Evolutionary conservation across 1,140 invertebrate genomes (phyloP).

Genomic region (Pantala flavescens): DNA sequence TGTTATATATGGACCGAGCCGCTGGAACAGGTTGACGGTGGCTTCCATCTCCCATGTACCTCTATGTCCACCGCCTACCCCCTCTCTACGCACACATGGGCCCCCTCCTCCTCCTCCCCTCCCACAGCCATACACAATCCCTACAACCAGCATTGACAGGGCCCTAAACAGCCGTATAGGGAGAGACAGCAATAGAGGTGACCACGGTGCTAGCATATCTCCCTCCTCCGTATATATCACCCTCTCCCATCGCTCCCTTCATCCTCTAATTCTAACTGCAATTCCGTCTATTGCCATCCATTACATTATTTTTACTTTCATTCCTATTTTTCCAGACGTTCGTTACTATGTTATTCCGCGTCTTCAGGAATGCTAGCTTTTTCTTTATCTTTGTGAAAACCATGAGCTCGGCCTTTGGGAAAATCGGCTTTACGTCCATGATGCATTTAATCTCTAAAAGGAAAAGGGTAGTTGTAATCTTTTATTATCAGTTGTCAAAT

Average conservation of each 20-base stretch:
- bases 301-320: too few species aligned
- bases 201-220: background rate
- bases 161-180: slow-evolving; percentile 7
- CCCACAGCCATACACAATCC: background rate
- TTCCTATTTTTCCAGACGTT: too few species aligned
- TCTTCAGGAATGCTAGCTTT: too few species aligned
- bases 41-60: background rate
- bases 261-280: too few species aligned
- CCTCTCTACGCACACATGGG: background rate
- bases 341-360: too few species aligned
- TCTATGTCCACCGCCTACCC: background rate
- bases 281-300: too few species aligned
- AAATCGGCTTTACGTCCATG: too few species aligned
- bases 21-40: background rate
- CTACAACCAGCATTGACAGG: background rate
- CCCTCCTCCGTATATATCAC: background rate
- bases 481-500: too few species aligned
- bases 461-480: too few species aligned
- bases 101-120: background rate
- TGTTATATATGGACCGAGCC: background rate
- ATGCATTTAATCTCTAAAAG: too few species aligned
- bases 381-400: too few species aligned
- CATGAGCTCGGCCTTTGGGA: too few species aligned
- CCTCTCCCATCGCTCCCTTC: background rate
- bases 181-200: slow-evolving; percentile 7